These are phyloP conservation scores for Pelochelys cantorii DNA, from an alignment of 2,797 vertebrate genomes.

Conservation along the genomic window DNA sequence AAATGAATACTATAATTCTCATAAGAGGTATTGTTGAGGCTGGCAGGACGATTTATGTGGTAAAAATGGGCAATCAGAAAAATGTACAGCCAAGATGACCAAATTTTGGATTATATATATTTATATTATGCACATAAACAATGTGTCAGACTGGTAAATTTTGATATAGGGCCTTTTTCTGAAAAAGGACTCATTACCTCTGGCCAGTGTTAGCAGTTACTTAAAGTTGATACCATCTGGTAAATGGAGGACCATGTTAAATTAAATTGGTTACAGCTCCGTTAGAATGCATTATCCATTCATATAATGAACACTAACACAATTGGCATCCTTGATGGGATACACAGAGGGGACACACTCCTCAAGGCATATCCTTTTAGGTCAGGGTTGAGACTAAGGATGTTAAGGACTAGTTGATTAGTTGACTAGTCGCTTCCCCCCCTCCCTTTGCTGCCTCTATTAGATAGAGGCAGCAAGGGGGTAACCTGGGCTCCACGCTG, in stretches of 20 bases:
- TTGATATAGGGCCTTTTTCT: background rate
- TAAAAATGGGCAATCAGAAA: background rate
- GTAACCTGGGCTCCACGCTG: no score
- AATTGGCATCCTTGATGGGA: background rate
- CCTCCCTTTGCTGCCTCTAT: no score
- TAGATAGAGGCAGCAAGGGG: no score
- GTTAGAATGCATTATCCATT: background rate
- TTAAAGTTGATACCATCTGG: background rate
- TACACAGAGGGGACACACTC: background rate
- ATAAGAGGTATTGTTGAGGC: background rate
- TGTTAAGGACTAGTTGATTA: no score
- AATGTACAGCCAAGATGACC: background rate
- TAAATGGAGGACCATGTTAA: background rate
- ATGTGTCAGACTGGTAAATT: background rate
- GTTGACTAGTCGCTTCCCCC: no score
- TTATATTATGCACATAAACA: background rate
- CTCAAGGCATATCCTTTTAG: background rate
- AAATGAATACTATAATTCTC: background rate
- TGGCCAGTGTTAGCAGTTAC: background rate
- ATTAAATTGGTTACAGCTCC: background rate
- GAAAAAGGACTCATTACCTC: background rate
- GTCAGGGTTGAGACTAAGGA: no score
- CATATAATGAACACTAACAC: background rate
- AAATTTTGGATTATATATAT: background rate
- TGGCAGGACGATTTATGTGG: background rate